Percentiles rank a stretch among this genome's conserved stretches.
phyloP scores from a whole-genome alignment of 2,113 vertebrate genomes.

The Amblyornis subalaris region DNA sequence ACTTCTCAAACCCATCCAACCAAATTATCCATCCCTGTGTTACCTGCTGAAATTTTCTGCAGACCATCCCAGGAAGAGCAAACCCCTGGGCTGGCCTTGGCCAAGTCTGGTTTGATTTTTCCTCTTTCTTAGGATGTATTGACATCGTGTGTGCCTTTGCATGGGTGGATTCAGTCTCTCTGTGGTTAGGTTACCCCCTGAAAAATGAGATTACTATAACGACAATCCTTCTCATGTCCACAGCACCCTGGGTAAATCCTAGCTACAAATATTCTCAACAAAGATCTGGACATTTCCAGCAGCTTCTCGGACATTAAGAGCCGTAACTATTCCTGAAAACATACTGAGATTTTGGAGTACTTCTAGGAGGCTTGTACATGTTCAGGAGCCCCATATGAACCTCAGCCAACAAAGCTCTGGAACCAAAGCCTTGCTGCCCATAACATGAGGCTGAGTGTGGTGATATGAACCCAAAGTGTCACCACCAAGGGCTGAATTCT shows the following conservation, averaged over 20 bases:
- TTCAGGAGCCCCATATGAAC: not conserved
- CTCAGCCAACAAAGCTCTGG: not conserved
- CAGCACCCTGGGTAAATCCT: not conserved
- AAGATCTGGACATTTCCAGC: not conserved
- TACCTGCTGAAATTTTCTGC: not conserved
- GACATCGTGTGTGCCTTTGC: not conserved
- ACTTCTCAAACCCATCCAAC: not conserved
- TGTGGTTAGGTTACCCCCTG: not conserved
- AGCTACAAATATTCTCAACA: fast-evolving
- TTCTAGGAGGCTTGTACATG: not conserved
- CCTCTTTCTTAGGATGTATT: not conserved
- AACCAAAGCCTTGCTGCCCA: not conserved
- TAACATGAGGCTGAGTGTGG: fast-evolving
- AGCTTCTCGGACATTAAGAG: not conserved
- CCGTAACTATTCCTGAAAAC: not conserved
- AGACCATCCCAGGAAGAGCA: not conserved
- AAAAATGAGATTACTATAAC: not conserved
- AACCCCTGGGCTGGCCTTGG: not conserved
- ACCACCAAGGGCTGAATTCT: not conserved
- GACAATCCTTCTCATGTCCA: not conserved
- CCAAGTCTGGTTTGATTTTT: not conserved
- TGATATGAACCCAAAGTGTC: not conserved
- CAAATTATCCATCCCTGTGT: not conserved
- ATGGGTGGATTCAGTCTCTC: not conserved
- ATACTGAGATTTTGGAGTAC: not conserved